A percentile compares a stretch with the other conserved stretches of the same genome.
Conservation (phyloP, 2,113 vertebrate species). For the Delphinus delphis region DNA sequence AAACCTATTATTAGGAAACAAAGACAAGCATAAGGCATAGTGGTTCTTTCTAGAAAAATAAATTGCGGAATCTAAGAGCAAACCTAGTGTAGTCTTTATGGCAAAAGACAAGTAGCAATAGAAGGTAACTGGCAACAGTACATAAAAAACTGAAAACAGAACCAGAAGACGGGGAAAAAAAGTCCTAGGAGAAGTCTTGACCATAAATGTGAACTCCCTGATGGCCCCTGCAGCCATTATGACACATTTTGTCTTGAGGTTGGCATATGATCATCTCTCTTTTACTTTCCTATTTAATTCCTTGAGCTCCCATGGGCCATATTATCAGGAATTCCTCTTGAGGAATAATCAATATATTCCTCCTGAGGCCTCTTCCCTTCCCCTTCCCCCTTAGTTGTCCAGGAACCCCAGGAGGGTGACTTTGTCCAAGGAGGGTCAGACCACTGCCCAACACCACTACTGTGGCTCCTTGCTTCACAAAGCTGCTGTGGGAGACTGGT, state of each 20-base stretch:
- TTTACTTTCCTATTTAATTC: not conserved
- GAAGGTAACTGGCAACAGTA: not conserved
- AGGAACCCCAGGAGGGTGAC: not conserved
- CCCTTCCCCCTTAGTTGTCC: not conserved
- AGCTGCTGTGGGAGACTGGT: not conserved
- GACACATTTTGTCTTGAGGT: not conserved
- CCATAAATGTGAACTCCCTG: not conserved
- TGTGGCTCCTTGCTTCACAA: not conserved
- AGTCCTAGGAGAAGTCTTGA: not conserved
- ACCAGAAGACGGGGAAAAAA: not conserved
- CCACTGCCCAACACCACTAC: not conserved
- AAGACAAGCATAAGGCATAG: not conserved
- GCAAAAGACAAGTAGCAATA: constrained; percentile 3
- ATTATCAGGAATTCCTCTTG: constrained; percentile 19
- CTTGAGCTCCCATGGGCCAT: not conserved
- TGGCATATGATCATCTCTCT: not conserved
- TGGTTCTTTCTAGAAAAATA: not conserved
- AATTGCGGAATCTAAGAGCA: not conserved
- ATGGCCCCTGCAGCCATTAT: not conserved
- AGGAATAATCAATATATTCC: not conserved
- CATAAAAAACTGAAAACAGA: not conserved
- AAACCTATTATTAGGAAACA: not conserved
- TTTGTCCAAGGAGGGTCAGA: not conserved
- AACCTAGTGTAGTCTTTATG: constrained; percentile 8
- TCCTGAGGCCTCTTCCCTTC: not conserved